Conservation (phyloP, 2,888 invertebrate species). For the Galerucella pusilla region DNA sequence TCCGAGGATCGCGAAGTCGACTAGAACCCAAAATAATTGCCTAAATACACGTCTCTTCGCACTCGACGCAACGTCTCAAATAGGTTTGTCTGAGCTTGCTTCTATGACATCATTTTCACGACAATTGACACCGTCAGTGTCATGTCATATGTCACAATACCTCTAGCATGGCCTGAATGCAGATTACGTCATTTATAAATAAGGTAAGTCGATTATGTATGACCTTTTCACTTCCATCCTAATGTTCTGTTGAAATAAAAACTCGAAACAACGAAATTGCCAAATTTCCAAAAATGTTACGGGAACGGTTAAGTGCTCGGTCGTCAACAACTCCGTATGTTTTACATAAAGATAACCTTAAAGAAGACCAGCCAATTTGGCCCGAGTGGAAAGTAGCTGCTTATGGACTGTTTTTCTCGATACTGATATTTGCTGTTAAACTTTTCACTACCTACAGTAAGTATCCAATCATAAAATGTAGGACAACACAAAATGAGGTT, state of each 20-base stretch:
- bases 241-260: constrained; percentile 17
- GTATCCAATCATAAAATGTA: constrained; percentile 43
- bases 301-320: constrained; percentile 46
- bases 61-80: background rate
- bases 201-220: constrained; percentile 48
- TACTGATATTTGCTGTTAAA: constrained; percentile 57
- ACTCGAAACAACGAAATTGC: background rate
- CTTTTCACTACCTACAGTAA: constrained; percentile 58
- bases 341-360: constrained; percentile 44
- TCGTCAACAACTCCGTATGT: constrained; percentile 38
- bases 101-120: constrained; percentile 35
- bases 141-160: constrained; percentile 27
- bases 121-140: constrained; percentile 25
- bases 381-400: constrained; percentile 59
- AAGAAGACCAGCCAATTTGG: constrained; percentile 46
- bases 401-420: constrained; percentile 57
- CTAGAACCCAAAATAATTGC: background rate
- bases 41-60: background rate
- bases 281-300: constrained; percentile 41
- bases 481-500: constrained; percentile 7
- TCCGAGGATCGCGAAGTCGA: no score
- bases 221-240: constrained; percentile 33
- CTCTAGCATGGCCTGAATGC: background rate
- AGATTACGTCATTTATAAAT: constrained; percentile 46
- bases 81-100: constrained; percentile 36